Evolutionary conservation across 35 echinoderm and acorn worm genomes (phyloP).

Genomic region (Ptychodera flava): DNA sequence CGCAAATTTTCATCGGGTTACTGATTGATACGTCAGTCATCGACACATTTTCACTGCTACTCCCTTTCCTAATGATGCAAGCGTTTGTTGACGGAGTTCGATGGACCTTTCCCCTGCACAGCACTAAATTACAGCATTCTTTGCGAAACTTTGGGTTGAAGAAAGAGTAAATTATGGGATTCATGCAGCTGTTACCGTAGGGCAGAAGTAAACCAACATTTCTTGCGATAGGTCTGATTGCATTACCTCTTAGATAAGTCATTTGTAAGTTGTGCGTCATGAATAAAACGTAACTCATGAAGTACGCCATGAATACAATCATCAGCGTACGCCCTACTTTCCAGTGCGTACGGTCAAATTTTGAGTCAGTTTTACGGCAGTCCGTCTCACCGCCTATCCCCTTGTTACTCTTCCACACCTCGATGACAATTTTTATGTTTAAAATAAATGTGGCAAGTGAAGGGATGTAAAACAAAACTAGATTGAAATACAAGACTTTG

Average conservation of each 20-base stretch:
- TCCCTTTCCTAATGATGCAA: too few relatives aligned
- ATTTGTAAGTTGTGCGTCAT: not conserved
- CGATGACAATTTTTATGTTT: not conserved
- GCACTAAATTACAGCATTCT: not conserved
- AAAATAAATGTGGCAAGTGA: not conserved
- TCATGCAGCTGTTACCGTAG: constrained; percentile 78
- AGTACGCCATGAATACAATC: not conserved
- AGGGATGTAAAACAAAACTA: not conserved
- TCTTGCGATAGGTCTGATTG: constrained; percentile 4
- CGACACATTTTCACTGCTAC: not conserved
- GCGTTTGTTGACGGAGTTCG: too few relatives aligned
- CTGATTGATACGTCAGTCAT: not conserved
- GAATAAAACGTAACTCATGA: not conserved
- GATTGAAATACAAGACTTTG: not conserved
- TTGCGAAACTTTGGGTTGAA: constrained; percentile 34
- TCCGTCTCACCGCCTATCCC: not conserved
- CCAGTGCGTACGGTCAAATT: not conserved
- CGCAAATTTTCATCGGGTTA: not conserved
- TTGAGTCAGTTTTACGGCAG: not conserved
- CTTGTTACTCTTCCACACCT: not conserved
- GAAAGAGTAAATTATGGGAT: constrained; percentile 64
- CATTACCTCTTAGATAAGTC: not conserved
- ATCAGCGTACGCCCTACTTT: not conserved
- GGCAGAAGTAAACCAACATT: constrained; percentile 47
- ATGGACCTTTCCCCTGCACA: too few relatives aligned